phyloP scores from a whole-genome alignment of 1,140 invertebrate species.

The Bombus turneri region DNA sequence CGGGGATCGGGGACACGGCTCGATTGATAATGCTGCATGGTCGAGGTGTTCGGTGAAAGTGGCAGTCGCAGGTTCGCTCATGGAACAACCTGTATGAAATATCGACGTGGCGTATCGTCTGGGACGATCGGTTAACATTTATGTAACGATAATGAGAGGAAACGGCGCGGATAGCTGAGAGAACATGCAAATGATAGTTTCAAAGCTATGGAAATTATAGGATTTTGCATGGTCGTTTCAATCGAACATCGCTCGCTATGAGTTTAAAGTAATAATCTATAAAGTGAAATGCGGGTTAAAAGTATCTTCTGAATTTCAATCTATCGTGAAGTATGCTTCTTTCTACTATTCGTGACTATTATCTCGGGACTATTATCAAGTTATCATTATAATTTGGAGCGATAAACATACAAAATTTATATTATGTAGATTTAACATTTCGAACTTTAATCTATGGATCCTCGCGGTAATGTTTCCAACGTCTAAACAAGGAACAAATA shows the following conservation, averaged over 20 bases:
- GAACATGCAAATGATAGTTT: background rate
- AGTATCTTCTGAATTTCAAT: background rate
- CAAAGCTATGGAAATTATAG: background rate
- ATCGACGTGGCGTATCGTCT: conserved; percentile 31
- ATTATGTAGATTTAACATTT: background rate
- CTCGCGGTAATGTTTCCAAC: background rate
- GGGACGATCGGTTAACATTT: conserved; percentile 38
- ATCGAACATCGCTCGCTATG: too few relatives aligned
- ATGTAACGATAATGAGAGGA: conserved; percentile 37
- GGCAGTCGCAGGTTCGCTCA: background rate
- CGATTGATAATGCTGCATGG: background rate
- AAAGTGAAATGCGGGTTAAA: background rate
- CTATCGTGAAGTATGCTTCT: background rate
- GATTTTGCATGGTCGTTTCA: background rate
- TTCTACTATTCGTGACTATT: background rate
- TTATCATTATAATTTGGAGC: background rate
- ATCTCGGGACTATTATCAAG: background rate
- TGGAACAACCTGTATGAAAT: conserved; percentile 41
- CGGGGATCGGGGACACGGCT: background rate
- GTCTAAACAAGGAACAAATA: background rate
- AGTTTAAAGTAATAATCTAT: background rate
- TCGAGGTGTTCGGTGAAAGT: conserved; percentile 41
- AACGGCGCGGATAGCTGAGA: background rate
- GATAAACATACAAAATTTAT: background rate
- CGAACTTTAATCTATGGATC: background rate